Base-by-base conservation (phyloP, 2,888 invertebrate genomes). In the Papilio gigon region DNA sequence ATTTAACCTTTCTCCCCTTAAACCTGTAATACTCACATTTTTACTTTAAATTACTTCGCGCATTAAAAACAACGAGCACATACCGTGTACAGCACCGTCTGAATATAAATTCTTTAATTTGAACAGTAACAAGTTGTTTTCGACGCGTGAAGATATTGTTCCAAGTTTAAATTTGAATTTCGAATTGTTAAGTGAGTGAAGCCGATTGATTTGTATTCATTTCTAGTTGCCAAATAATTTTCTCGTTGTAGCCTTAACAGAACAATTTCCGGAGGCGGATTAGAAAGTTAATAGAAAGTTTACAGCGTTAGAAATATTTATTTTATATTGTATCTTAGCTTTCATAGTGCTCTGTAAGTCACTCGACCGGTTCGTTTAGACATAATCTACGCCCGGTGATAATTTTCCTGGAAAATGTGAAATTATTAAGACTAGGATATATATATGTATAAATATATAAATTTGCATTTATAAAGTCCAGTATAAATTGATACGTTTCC, bases 151-250 rank as follows among this genome's bases (percentile, higher is more conserved):
- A 82, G 80, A 81, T 77, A 76, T 78, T 80, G 81, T 83, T 80
- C 79, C 84, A 84, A 83, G 84, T 87, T 88, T 84, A 86, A 86
- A 86, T 83, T 79, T 67, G 76, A 81, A 80, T 81, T 78, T 84
- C 79, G 80, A 83, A 84, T 56, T 84, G 79, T 82, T 81, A 79
- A 81, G 81, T 81, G 80, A 84, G 83, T 84, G 86, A 84, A 82
- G 82, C 81, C 80, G 82, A 80, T 84, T 84, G 82, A 84, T 84
- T 85, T 89, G 84, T 88, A 87, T 88, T 84, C 84, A 86, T 84
- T 88, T 89, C 87, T 84, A 89, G 86, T 90, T 90, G 89, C 90
- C 90, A 90, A 90, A 91, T 90, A 90, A 81, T 84, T 82, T 82
- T 86, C 78, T 83, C 84, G 79, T 84, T 85, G 81, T 86, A 85